Conservation (phyloP, 2,888 invertebrate species). For the Papilio gigon region DNA sequence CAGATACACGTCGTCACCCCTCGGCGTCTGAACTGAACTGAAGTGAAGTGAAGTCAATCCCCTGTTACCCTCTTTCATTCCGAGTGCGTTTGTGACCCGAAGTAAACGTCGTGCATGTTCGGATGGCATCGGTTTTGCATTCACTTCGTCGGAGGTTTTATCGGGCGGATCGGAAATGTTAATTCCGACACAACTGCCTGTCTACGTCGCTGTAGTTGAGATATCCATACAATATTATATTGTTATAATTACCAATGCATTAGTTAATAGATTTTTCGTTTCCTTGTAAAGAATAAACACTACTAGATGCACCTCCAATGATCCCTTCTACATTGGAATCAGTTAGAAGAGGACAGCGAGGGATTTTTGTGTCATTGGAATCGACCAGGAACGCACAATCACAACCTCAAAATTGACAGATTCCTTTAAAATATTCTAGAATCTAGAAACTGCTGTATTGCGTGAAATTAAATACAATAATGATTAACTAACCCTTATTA, state of each 20-base stretch:
- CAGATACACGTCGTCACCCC: slow-evolving; percentile 48
- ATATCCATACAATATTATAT: slow-evolving; percentile 13
- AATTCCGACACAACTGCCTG: slow-evolving; percentile 12
- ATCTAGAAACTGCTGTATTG: too few relatives aligned
- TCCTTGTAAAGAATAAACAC: too few relatives aligned
- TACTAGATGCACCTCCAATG: too few relatives aligned
- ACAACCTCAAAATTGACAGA: too few relatives aligned
- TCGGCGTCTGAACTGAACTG: slow-evolving; percentile 57
- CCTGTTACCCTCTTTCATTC: slow-evolving; percentile 35
- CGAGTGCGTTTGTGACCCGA: slow-evolving; percentile 35
- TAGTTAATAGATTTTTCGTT: not conserved
- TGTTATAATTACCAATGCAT: not conserved
- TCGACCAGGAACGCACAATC: too few relatives aligned
- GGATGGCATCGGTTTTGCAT: slow-evolving; percentile 38
- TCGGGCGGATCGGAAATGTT: slow-evolving; percentile 27
- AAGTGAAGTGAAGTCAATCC: slow-evolving; percentile 52
- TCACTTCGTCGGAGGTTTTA: slow-evolving; percentile 39
- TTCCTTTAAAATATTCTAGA: too few relatives aligned
- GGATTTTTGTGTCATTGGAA: too few relatives aligned
- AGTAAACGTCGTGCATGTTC: slow-evolving; percentile 34
- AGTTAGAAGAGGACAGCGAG: too few relatives aligned
- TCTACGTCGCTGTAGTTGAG: slow-evolving; percentile 15
- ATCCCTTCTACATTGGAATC: too few relatives aligned
- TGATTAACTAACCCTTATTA: too few relatives aligned
- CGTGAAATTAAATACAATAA: too few relatives aligned